Evolutionary conservation across 2,113 vertebrate genomes (phyloP), one percentile per base, ranked within the genome.

Genomic region (Psilopogon haemacephalus): DNA sequence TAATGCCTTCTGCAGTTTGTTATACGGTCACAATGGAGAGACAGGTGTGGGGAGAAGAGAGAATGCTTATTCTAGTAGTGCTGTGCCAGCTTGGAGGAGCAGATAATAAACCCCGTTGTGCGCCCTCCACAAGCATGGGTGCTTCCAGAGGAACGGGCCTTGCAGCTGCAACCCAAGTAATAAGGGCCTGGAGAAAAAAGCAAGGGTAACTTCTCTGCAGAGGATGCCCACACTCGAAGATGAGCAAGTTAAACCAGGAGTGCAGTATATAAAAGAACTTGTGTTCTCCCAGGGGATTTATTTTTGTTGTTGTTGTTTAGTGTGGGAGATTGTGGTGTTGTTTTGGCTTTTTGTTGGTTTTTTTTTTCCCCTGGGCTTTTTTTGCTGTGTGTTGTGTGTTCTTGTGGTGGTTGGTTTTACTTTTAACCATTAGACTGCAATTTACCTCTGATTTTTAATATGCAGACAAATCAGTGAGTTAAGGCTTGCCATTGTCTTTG

Each of bases 101-200:
- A 96, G 94, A 98, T 97, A 97, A 98, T 97, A 97, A 96, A 96
- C 78, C 90, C 85, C 86, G 97, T 98, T 98, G 97, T 98, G 89
- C 75, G 59, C 90, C 33, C 74, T 87, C 94, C 89, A 50, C 78
- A 88, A 90, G 96, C 93, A 90, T 89, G 75, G 74, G 88, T 38
- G 74, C 97, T 97, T 96, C 92, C 63, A 18, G 84, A 84, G 95
- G 92, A 97, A 84, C 86, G 94, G 86, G 82, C 95, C 58, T 37
- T 93, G 94, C 97, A 98, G 97, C 98, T 98, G 98, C 97, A 97
- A 4, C 97, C 97, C 87, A 97, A 91, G 98, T 96, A 98, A 97
- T 97, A 89, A 91, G 89, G 63, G 85, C 68, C 73, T 55, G 59
- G 90, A 95, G 87, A 63, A 56, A 97, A 97, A 97, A 98, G 98